Conservation (phyloP, 2,797 vertebrate genomes). For the Acestrorhynchus altus region DNA sequence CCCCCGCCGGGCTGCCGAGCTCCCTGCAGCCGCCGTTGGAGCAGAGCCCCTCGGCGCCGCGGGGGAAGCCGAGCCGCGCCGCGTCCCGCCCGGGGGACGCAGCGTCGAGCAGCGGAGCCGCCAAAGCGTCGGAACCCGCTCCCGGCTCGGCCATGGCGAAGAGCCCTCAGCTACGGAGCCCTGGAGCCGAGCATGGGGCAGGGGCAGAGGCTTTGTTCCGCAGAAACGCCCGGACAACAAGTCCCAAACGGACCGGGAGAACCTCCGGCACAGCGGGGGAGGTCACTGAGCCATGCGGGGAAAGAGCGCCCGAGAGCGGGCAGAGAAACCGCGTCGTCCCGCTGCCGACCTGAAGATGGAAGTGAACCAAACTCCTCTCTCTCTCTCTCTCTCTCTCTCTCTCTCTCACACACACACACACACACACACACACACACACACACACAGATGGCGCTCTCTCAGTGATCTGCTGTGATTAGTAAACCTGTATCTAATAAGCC, state of each 20-base stretch:
- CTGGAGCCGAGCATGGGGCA: constrained; percentile 1
- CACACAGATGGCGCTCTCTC: constrained; percentile 60
- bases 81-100: constrained; percentile 65
- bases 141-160: constrained; percentile 79
- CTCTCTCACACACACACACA: not conserved
- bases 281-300: constrained; percentile 46
- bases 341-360: constrained; percentile 16
- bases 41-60: constrained; percentile 75
- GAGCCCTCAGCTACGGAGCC: constrained; percentile 63
- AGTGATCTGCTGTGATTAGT: constrained; percentile 52
- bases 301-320: not conserved
- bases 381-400: not conserved
- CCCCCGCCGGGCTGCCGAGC: constrained; percentile 69
- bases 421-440: constrained; percentile 1
- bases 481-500: not conserved
- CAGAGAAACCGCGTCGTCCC: not conserved
- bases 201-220: constrained; percentile 29
- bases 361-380: constrained; percentile 32
- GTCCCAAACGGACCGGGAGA: constrained; percentile 26
- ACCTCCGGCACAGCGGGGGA: constrained; percentile 1
- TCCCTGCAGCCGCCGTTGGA: constrained; percentile 78
- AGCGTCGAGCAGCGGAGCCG: constrained; percentile 63
- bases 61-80: constrained; percentile 64
- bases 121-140: constrained; percentile 71
- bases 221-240: constrained; percentile 23